Percentiles rank a stretch among this genome's conserved stretches.
phyloP scores from a whole-genome alignment of 1,140 invertebrate species.

The Aphaenogaster rudis region DNA sequence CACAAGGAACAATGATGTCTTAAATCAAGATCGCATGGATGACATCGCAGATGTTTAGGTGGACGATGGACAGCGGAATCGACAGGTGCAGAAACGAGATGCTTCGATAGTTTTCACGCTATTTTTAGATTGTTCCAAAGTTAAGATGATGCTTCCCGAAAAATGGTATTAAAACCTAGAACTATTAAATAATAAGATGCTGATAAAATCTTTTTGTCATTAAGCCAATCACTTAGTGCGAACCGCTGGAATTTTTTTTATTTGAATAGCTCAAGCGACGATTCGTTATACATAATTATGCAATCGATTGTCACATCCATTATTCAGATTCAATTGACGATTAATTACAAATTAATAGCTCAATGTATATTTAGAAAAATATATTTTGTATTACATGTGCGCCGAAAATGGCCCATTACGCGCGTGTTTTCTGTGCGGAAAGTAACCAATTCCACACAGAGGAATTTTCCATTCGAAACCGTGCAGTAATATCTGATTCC shows the following conservation, averaged over 20 bases:
- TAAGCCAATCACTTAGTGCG: background rate
- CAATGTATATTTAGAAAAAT: too few relatives aligned
- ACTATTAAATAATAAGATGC: background rate
- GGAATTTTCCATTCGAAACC: too few relatives aligned
- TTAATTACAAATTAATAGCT: background rate
- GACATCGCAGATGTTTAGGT: conserved; percentile 83
- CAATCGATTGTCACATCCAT: background rate
- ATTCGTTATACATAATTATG: background rate
- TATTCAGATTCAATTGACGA: background rate
- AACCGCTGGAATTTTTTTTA: background rate
- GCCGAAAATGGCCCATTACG: too few relatives aligned
- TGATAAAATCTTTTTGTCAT: background rate
- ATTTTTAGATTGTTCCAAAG: conserved; percentile 81
- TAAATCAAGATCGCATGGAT: conserved; percentile 81
- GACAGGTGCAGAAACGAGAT: conserved; percentile 83
- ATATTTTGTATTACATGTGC: too few relatives aligned
- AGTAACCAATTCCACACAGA: too few relatives aligned
- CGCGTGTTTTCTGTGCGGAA: too few relatives aligned
- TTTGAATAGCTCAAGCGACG: background rate
- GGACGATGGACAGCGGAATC: conserved; percentile 4
- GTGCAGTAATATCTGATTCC: too few relatives aligned
- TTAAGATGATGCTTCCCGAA: background rate
- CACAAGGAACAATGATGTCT: conserved; percentile 78
- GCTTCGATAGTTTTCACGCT: conserved; percentile 82
- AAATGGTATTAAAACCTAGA: background rate